Percentiles rank a stretch among this genome's conserved stretches.
phyloP scores from a whole-genome alignment of 2,888 invertebrate species.

The Synergus itoensis region DNA sequence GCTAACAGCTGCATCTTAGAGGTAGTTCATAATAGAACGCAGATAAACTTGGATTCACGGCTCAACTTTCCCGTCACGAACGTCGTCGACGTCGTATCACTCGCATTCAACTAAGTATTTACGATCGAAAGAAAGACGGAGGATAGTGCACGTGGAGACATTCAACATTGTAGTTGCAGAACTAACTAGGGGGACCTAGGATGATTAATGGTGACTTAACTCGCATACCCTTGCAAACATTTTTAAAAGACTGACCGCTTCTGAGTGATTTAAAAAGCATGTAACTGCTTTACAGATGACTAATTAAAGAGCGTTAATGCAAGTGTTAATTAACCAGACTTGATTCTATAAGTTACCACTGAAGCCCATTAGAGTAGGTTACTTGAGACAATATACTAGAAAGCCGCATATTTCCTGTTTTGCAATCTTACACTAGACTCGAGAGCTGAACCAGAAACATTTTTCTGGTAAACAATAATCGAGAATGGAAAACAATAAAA shows the following conservation, averaged over 20 bases:
- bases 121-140: slow-evolving; percentile 3
- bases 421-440: background rate
- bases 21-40: slow-evolving; percentile 60
- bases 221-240: background rate
- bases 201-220: background rate
- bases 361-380: background rate
- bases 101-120: background rate
- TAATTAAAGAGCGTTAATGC: background rate
- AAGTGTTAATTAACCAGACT: background rate
- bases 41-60: slow-evolving; percentile 59
- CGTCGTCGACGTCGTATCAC: slow-evolving; percentile 2
- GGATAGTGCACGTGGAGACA: background rate
- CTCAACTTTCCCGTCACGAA: slow-evolving; percentile 43
- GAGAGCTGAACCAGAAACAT: background rate
- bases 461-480: no score
- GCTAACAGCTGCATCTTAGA: slow-evolving; percentile 60
- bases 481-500: no score
- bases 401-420: background rate
- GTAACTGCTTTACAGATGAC: background rate
- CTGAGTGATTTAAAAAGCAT: background rate
- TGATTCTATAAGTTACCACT: background rate
- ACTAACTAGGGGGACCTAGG: background rate
- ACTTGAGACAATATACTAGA: background rate
- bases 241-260: background rate
- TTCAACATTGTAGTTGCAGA: slow-evolving; percentile 1